These are phyloP conservation scores for Sebastes matsubarae DNA, from an alignment of 2,797 vertebrate genomes.

Conservation along the genomic window DNA sequence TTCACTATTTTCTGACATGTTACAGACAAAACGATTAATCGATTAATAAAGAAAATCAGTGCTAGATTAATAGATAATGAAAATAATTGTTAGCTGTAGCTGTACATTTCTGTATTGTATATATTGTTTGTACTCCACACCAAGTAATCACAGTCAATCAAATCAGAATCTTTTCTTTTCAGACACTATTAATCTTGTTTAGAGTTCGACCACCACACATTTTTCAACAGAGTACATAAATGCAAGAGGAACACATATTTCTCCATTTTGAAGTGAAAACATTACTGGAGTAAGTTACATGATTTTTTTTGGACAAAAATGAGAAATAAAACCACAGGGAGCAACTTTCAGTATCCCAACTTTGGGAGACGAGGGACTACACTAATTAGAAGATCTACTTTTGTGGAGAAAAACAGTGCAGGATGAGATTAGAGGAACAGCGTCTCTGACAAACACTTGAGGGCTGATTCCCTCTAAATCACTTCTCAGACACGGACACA, in stretches of 20 bases:
- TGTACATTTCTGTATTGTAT: neutral
- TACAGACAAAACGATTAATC: neutral
- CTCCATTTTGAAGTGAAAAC: neutral
- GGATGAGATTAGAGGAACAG: slow-evolving; percentile 29
- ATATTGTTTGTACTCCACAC: neutral
- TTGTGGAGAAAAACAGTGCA: neutral
- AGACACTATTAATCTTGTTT: neutral
- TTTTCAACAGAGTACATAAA: neutral
- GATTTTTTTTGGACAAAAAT: neutral
- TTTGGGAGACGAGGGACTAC: neutral
- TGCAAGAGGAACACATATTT: neutral
- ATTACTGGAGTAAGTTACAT: neutral
- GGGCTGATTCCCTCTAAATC: slow-evolving; percentile 8
- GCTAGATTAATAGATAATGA: neutral
- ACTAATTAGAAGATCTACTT: slow-evolving; percentile 24
- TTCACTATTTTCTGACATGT: neutral
- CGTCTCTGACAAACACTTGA: neutral
- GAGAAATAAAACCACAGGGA: neutral
- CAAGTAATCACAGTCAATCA: neutral
- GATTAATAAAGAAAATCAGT: neutral
- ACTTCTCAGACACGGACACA: slow-evolving; percentile 9
- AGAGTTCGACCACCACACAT: neutral
- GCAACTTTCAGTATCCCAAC: neutral
- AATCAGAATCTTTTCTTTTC: neutral
- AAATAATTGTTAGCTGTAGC: neutral